Evolutionary conservation across 2,888 invertebrate species (phyloP).

Genomic region (Liposcelis brunnea): DNA sequence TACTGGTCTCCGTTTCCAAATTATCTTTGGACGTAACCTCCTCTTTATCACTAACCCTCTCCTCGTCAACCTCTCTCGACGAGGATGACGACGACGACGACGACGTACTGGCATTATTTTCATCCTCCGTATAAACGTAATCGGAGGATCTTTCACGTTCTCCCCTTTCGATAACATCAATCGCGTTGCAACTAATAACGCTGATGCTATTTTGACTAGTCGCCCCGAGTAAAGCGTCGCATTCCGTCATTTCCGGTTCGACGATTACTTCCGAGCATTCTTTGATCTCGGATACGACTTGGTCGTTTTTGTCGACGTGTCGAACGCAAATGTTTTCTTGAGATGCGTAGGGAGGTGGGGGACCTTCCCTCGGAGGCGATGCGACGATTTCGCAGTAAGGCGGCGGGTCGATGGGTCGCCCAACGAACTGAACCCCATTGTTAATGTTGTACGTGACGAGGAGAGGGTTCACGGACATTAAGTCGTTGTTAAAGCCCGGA

Average conservation of each 20-base stretch:
- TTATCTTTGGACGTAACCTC: too few species aligned
- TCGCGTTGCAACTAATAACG: background rate
- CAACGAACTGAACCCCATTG: conserved; percentile 27
- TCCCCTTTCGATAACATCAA: background rate
- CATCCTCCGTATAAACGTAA: too few species aligned
- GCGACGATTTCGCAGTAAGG: conserved; percentile 26
- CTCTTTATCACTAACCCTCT: too few species aligned
- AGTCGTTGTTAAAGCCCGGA: conserved; percentile 8
- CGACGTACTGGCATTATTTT: too few species aligned
- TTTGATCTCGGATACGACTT: too few species aligned
- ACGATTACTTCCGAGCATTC: conserved; percentile 20
- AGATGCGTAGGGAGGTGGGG: conserved; percentile 31
- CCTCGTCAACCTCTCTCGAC: too few species aligned
- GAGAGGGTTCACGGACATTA: conserved; percentile 17
- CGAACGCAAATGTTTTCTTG: conserved; percentile 17
- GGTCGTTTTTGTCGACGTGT: too few species aligned
- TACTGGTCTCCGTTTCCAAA: too few species aligned
- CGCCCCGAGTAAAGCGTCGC: conserved; percentile 32
- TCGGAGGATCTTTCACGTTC: too few species aligned
- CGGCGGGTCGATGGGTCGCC: conserved; percentile 26
- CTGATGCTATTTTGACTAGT: conserved; percentile 19
- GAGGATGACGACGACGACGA: too few species aligned
- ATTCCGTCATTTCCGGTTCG: conserved; percentile 23
- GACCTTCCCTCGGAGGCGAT: conserved; percentile 25
- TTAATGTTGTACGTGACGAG: conserved; percentile 28